phyloP scores from a whole-genome alignment of 2,113 vertebrate genomes.

The Odontesthes bonariensis region DNA sequence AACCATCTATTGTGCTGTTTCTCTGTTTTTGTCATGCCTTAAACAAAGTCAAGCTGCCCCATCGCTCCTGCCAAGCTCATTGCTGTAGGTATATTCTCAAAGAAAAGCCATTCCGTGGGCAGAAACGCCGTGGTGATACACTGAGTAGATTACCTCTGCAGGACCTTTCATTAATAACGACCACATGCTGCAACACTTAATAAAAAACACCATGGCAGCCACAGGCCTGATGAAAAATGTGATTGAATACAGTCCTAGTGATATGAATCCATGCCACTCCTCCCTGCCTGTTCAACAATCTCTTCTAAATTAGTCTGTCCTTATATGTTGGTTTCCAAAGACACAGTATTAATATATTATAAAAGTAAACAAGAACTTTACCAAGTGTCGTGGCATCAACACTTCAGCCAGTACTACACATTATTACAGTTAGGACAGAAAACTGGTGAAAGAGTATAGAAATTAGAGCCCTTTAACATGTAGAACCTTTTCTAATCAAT shows the following conservation, averaged over 20 bases:
- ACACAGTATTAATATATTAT: background rate
- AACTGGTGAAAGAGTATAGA: background rate
- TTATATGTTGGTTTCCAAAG: background rate
- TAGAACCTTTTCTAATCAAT: background rate
- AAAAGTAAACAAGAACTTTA: too few relatives aligned
- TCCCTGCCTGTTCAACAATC: constrained; percentile 15
- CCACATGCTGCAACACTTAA: constrained; percentile 69
- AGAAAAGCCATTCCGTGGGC: constrained; percentile 45
- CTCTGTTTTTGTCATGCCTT: constrained; percentile 49
- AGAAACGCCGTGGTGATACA: constrained; percentile 45
- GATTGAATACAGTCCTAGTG: constrained; percentile 51
- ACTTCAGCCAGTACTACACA: background rate
- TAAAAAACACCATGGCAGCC: constrained; percentile 71
- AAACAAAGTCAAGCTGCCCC: constrained; percentile 75
- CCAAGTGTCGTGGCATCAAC: background rate
- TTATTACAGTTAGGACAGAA: background rate
- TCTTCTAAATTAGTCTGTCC: background rate
- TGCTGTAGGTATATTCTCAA: constrained; percentile 54
- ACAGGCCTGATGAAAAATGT: constrained; percentile 60
- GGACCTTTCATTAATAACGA: constrained; percentile 69
- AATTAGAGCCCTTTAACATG: background rate
- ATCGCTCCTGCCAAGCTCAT: constrained; percentile 39
- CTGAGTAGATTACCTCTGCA: constrained; percentile 67
- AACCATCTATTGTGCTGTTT: constrained; percentile 29
- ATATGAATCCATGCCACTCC: constrained; percentile 44